Evolutionary conservation across 2,113 vertebrate genomes (phyloP), one percentile per base, ranked within the genome.

Genomic region (Oxyruncus cristatus): DNA sequence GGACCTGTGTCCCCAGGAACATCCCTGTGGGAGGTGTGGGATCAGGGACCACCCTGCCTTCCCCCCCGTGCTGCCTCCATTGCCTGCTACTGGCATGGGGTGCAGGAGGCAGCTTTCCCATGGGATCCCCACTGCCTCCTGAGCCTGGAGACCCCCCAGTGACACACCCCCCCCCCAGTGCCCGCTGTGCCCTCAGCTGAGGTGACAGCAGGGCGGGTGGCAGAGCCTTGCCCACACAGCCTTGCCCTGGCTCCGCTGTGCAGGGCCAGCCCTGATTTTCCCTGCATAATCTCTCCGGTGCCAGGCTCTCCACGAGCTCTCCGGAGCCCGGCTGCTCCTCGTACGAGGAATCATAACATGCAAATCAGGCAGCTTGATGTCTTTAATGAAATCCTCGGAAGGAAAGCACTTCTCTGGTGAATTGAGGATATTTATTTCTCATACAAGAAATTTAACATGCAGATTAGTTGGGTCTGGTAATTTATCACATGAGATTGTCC

Each of bases 381-480:
- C 94, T 94, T 93, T 97, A 94, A 95, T 87, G 94, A 96, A 93
- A 96, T 85, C 74, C 96, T 97, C 85, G 17, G 8, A 24, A 89
- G 95, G 88, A 81, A 96, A 91, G 92, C 42, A 35, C 84, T 89
- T 87, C 97, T 96, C 96, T 77, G 95, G 94, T 26, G 96, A 92
- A 88, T 96, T 42, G 91, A 95, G 94, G 93, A 97, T 97, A 88
- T 98, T 98, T 97, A 96, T 97, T 98, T 95, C 97, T 85, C 89
- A 53, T 80, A 56, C 93, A 52, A 97, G 96, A 94, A 97, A 96
- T 97, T 97, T 97, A 97, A 95, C 96, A 96, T 98, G 97, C 97
- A 98, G 97, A 98, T 98, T 94, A 97, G 96, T 94, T 93, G 79
- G 86, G 89, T 9, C 96, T 97, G 96, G 88, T 98, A 97, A 95